A percentile compares a stretch with the other conserved stretches of the same genome.
Evolutionary conservation across 2,888 invertebrate species (phyloP).

Genomic region (Campoplex capitator): DNA sequence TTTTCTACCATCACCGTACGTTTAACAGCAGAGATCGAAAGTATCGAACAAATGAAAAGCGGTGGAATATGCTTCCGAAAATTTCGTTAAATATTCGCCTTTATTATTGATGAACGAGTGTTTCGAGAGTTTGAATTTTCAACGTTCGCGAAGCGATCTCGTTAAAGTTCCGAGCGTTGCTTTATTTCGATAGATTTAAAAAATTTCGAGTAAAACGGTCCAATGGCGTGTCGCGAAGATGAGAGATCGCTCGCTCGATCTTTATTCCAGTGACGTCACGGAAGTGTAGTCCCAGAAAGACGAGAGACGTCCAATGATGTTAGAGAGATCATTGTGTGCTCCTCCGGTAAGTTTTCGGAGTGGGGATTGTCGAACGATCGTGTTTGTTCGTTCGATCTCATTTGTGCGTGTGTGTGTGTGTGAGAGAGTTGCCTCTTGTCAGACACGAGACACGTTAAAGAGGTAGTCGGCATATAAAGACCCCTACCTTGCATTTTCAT

Average conservation of each 20-base stretch:
- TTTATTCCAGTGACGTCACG: constrained; percentile 72
- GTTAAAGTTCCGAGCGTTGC: not conserved
- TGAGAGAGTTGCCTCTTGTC: constrained; percentile 30
- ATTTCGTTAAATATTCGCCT: not conserved
- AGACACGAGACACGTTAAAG: constrained; percentile 56
- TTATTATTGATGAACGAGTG: not conserved
- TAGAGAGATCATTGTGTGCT: constrained; percentile 28
- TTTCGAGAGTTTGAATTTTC: not conserved
- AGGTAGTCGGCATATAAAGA: constrained; percentile 76
- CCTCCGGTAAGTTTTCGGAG: constrained; percentile 27
- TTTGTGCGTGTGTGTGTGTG: not conserved
- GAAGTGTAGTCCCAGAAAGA: constrained; percentile 24
- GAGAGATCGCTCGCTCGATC: not conserved
- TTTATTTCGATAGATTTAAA: not conserved
- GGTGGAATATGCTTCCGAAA: not conserved
- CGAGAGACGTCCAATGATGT: constrained; percentile 33
- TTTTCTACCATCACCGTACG: not conserved
- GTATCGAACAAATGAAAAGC: not conserved
- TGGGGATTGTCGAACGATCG: constrained; percentile 53
- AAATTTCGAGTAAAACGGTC: not conserved
- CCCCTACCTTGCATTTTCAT: constrained; percentile 74
- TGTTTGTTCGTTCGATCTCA: constrained; percentile 70
- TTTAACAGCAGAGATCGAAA: not conserved
- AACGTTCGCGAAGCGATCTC: too few relatives aligned
- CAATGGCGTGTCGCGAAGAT: not conserved